Conservation (phyloP, 1,140 invertebrate species). For the Phenacoccus solenopsis region DNA sequence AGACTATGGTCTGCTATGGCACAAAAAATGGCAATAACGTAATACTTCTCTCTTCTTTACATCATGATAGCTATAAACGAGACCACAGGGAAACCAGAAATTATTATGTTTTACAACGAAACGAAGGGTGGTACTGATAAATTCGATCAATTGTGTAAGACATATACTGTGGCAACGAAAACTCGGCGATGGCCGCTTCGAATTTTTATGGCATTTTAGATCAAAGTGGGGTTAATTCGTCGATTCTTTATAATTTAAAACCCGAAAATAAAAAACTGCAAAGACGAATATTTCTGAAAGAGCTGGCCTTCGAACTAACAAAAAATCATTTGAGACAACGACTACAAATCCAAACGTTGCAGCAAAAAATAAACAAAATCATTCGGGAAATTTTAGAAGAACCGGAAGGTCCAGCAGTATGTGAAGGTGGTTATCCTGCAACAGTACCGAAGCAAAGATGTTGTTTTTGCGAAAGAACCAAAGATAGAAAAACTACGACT, state of each 20-base stretch:
- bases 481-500: no score
- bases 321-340: no score
- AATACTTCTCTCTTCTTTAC: conserved; percentile 28
- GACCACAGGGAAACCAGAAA: conserved; percentile 31
- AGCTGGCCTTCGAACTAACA: no score
- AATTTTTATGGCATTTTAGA: conserved; percentile 29
- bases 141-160: conserved; percentile 30
- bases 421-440: no score
- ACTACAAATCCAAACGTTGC: no score
- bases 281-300: no score
- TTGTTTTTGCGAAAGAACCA: no score
- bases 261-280: no score
- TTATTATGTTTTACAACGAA: conserved; percentile 32
- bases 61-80: conserved; percentile 24
- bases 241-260: neutral
- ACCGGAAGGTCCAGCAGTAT: no score
- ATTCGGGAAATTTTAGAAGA: no score
- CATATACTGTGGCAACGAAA: conserved; percentile 8
- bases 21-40: conserved; percentile 29
- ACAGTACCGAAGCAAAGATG: no score
- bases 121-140: conserved; percentile 37
- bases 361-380: no score
- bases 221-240: conserved; percentile 9
- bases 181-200: conserved; percentile 30
- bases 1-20: conserved; percentile 22